Evolutionary conservation across 2,113 vertebrate genomes (phyloP), one percentile per base, ranked within the genome.

Genomic region (Microcebus lehilahytsara): DNA sequence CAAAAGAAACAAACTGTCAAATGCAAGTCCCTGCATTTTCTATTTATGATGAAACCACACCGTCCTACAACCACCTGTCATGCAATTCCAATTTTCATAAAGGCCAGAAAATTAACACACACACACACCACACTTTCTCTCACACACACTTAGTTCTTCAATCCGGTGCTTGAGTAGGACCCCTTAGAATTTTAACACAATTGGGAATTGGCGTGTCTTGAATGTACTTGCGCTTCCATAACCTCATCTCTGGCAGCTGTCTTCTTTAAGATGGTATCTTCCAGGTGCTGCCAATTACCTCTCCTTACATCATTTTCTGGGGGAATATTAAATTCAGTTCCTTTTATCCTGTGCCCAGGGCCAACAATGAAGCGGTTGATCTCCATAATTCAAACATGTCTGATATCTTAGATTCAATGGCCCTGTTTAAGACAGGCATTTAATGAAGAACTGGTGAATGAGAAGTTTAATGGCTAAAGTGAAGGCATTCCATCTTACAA

Each of bases 381-480:
- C n/a, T n/a, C n/a, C n/a, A n/a, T n/a, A n/a, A n/a, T n/a, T n/a
- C n/a, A n/a, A n/a, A n/a, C n/a, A n/a, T n/a, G n/a, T n/a, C n/a
- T n/a, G n/a, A n/a, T n/a, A n/a, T n/a, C n/a, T n/a, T n/a, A n/a
- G n/a, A n/a, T n/a, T n/a, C n/a, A n/a, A n/a, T n/a, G n/a, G 95
- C 91, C 66, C 37, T 27, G 9, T 90, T 97, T 94, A 98, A 97
- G 94, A 94, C 92, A 96, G 77, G 67, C 81, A 79, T 60, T 97
- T 98, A 96, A 97, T 97, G 96, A 97, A 95, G 98, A 94, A 90
- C 94, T 86, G 72, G 87, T 74, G 80, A 97, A 75, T 34, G 93
- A 84, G 80, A 95, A 71, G 78, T 91, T 96, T 94, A 97, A 97
- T 85, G 91, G 88, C 96, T 85, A 89, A 75, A 58, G 71, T 62